Base-by-base conservation (phyloP, 2,113 vertebrate species). In the Bubo bubo region DNA sequence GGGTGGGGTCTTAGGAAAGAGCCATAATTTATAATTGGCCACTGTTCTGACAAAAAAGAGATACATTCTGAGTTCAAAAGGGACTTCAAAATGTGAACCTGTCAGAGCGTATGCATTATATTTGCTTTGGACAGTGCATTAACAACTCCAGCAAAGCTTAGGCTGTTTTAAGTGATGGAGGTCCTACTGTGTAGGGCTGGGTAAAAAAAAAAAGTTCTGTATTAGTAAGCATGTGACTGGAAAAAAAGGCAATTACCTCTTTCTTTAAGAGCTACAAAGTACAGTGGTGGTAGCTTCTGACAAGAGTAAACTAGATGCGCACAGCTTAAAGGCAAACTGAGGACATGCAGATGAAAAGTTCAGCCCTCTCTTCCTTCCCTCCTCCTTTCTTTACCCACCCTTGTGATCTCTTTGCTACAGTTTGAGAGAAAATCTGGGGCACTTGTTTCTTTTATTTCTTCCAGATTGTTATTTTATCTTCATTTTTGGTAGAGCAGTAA, bases 381-480 rank as follows among this genome's bases (percentile, higher is more conserved):
- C 79, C 92, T 52, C 64, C 91, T 67, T 95, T 73, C 49, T 43
- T 94, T 86, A 59, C 92, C 70, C 37, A 87, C 53, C 71, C 75
- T 83, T 95, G 59, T 97, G 95, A 98, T 97, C 93, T 94, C 73
- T 93, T 90, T 93, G 82, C 90, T 94, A 86, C 79, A 73, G 72
- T 85, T 90, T 68, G 79, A 92, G 76, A 90, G 91, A 93, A 97
- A 95, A 96, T 82, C 75, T 96, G 87, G 92, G 92, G 85, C 95
- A 96, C 80, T 94, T 97, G 60, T 76, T 94, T 93, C 77, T 96
- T 96, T 94, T 87, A 91, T 95, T 96, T 96, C 90, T 95, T 94
- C 58, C 37, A 84, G 85, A 96, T 74, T 73, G 72, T 60, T 95
- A 81, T 82, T 97, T 97, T 97, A 91, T 96, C 95, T 97, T 97